Evolutionary conservation across 1,140 invertebrate genomes (phyloP), one percentile per base, ranked within the genome.

Genomic region (Lucilia cuprina): DNA sequence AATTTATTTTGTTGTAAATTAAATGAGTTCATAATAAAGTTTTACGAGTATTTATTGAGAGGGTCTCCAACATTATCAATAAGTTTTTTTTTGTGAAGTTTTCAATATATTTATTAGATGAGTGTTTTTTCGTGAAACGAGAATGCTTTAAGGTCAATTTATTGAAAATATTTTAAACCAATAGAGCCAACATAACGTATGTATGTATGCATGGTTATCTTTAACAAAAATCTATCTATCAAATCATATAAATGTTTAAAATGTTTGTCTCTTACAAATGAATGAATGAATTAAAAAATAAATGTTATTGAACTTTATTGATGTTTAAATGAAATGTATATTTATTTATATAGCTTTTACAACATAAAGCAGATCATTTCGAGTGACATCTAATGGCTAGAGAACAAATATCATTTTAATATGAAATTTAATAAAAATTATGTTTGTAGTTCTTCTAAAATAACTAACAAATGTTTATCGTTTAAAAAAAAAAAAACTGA

Each of bases 91-190:
- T 60, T 17, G 12, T 60, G 17, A 17, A n/a, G 41, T 41, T 60
- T 60, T 17, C 14, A n/a, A 60, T 60, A 17, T n/a, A 60, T 60
- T 60, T 60, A 17, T 60, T 5, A 14, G 3, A n/a, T 60, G 14
- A n/a, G 55, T n/a, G 14, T 7, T 60, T 60, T 60, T 60, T 30
- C 25, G 25, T 17, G 55, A 60, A 70, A 21, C 10, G 65, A n/a
- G 65, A 19, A 70, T 70, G 65, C 12, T 70, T 70, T 70, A 70
- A 70, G 65, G 65, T 70, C 65, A 70, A 70, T 70, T 70, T 70
- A 70, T 17, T n/a, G 55, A 17, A 60, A 60, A 30, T 30, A 30
- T 30, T 30, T 30, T 30, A 30, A 30, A 30, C 25, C 25, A 3
- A 30, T 14, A 60, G n/a, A 60, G 50, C 5, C 55, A 60, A 60